Evolutionary conservation across 2,888 invertebrate species (phyloP).

Genomic region (Apodemia mormo): DNA sequence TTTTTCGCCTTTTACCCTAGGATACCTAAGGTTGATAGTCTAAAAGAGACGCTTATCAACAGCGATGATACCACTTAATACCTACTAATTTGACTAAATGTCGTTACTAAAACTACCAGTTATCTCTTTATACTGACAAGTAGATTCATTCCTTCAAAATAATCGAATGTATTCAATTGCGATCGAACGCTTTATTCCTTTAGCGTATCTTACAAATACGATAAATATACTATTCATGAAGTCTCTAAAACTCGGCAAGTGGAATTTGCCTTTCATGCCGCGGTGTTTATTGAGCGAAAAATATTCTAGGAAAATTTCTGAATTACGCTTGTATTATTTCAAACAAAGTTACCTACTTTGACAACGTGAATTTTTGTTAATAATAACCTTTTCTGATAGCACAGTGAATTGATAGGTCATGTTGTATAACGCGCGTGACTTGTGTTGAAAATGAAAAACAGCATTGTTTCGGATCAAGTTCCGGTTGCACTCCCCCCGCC

Average conservation of each 20-base stretch:
- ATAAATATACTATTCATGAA: background rate
- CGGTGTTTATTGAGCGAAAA: background rate
- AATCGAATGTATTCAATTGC: too few relatives aligned
- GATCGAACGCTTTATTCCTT: background rate
- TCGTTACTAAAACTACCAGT: too few relatives aligned
- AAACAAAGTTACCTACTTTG: too few relatives aligned
- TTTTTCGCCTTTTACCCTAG: too few relatives aligned
- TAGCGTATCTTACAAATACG: background rate
- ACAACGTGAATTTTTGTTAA: background rate
- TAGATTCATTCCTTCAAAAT: too few relatives aligned
- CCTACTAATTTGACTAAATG: too few relatives aligned
- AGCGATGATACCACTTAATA: too few relatives aligned
- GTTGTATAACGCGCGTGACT: constrained; percentile 29
- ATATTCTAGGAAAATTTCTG: background rate
- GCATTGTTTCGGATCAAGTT: constrained; percentile 60
- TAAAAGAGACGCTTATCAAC: too few relatives aligned
- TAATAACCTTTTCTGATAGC: background rate
- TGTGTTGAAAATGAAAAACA: constrained; percentile 44
- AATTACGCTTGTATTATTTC: background rate
- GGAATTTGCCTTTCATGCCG: background rate
- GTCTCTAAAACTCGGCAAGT: constrained; percentile 1
- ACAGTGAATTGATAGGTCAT: constrained; percentile 24
- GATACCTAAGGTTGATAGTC: too few relatives aligned
- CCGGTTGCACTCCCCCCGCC: constrained; percentile 58
- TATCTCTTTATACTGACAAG: too few relatives aligned